These are phyloP conservation scores for Orchesella flavescens DNA, from an alignment of 2,888 invertebrate genomes.

Conservation along the genomic window DNA sequence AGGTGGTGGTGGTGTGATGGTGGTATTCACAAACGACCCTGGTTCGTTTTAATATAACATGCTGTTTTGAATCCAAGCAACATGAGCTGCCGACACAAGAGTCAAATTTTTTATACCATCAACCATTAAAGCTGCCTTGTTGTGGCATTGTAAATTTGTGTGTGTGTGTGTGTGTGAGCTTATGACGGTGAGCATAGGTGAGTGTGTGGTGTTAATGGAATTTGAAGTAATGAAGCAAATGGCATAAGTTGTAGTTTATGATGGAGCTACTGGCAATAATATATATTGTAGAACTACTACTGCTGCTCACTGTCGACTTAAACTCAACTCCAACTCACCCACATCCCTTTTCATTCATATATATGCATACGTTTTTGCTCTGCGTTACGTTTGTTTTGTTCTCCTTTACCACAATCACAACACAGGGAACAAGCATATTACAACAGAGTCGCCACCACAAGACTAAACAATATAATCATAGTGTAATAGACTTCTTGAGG, in stretches of 20 bases:
- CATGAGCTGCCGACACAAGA: not conserved
- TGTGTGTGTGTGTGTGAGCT: too few species aligned
- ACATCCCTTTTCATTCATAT: too few species aligned
- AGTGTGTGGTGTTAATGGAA: slow-evolving; percentile 50
- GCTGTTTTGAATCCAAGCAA: too few species aligned
- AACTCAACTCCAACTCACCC: not conserved
- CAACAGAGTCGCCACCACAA: slow-evolving; percentile 16
- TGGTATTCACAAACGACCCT: too few species aligned
- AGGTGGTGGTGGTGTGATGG: too few species aligned
- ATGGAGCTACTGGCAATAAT: slow-evolving; percentile 14
- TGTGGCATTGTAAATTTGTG: slow-evolving; percentile 19
- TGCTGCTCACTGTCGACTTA: too few species aligned
- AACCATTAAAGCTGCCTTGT: not conserved
- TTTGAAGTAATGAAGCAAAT: slow-evolving; percentile 43
- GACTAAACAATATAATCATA: slow-evolving; percentile 29
- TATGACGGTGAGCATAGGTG: not conserved
- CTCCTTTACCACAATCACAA: not conserved
- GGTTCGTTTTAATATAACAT: too few species aligned
- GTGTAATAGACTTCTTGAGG: slow-evolving; percentile 47
- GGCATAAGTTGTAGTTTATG: slow-evolving; percentile 18
- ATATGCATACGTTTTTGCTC: not conserved
- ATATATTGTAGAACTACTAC: not conserved
- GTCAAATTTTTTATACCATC: not conserved
- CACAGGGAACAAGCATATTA: not conserved
- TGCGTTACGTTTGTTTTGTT: not conserved